Evolutionary conservation across 2,113 vertebrate species (phyloP), one percentile per base, ranked within the genome.

Genomic region (Pituophis catenifer): DNA sequence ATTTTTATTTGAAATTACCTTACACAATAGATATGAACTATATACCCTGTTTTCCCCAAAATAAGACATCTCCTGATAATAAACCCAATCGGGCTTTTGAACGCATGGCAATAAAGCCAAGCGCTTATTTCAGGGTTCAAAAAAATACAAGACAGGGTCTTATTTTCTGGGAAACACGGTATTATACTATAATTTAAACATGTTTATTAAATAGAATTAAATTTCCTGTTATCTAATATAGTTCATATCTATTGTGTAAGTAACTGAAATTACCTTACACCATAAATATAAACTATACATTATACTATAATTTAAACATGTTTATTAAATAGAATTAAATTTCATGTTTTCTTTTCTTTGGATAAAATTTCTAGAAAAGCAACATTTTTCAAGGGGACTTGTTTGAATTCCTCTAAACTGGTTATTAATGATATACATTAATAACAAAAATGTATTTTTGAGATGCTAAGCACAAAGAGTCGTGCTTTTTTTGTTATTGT

Each of bases 371-470:
- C 19, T n/a, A 26, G 89, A 53, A 81, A 53, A 81, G 5, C 50
- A 23, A 53, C 23, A 54, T 54, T 91, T 54, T 13, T 6, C 70
- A 81, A 81, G 15, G 15, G 70, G 33, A 38, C 17, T 38, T 38
- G 21, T 59, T 87, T 92, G 86, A 88, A 26, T 33, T 65, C 5
- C n/a, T 12, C 11, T 29, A 50, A 54, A 21, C 29, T 9, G 3
- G 8, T 55, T 91, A 89, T 23, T 92, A 94, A 55, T 62, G 55
- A 91, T 94, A 3, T 92, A 94, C 93, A 38, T 94, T 96, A 50
- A 62, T 57, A 90, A 90, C 62, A 52, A 29, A 87, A 53, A 26
- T 3, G 50, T 58, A 94, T 91, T 86, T 81, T 93, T n/a, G 24
- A 92, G 38, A 0, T 55, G 70, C 70, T 38, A 38, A 21, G 91